Conservation (phyloP, 2,113 vertebrate genomes). For the Chlorodrepanis virens region DNA sequence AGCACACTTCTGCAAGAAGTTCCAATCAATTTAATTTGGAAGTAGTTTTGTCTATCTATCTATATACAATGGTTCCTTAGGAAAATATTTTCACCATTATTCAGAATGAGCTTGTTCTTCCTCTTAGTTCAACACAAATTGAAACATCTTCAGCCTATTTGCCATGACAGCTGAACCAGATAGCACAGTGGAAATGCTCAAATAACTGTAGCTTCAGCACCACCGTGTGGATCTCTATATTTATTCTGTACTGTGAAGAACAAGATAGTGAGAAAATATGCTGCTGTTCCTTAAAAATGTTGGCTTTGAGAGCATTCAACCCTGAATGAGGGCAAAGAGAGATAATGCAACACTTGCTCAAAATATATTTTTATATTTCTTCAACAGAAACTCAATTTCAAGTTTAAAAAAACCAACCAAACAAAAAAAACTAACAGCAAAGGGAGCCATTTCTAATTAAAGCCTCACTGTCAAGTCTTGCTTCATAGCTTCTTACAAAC, state of each 20-base stretch:
- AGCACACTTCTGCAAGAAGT: not conserved
- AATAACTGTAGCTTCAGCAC: constrained; percentile 31
- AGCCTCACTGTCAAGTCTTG: not conserved
- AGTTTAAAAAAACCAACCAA: not conserved
- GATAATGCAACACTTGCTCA: not conserved
- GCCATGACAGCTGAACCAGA: not conserved
- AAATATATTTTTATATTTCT: not conserved
- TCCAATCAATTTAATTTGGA: not conserved
- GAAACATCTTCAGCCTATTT: not conserved
- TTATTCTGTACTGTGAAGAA: not conserved
- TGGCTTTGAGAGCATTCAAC: not conserved
- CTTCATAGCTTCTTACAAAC: not conserved
- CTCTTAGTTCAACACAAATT: not conserved
- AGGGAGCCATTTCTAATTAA: not conserved
- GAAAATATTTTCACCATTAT: not conserved
- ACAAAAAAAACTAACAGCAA: not conserved
- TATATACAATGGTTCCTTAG: not conserved
- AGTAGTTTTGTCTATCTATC: not conserved
- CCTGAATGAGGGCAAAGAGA: not conserved
- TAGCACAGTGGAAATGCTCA: not conserved
- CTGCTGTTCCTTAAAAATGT: not conserved
- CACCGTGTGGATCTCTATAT: constrained; percentile 18
- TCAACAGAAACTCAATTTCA: not conserved
- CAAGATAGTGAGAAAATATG: not conserved
- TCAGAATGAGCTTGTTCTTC: not conserved